Evolutionary conservation across 1,140 invertebrate genomes (phyloP), one percentile per base, ranked within the genome.

Genomic region (Apis florea): DNA sequence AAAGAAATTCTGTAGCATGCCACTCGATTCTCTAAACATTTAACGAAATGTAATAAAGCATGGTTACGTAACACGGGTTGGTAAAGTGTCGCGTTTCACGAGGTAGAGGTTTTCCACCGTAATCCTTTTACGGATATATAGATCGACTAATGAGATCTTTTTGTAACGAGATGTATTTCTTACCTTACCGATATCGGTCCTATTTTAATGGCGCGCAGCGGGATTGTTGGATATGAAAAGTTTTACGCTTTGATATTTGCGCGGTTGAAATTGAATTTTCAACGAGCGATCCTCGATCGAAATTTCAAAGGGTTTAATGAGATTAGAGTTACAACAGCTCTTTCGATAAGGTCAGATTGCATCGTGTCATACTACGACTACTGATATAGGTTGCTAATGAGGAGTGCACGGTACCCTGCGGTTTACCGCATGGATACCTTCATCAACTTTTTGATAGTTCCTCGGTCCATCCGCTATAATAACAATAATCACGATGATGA

Each of bases 371-470:
- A 17, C 71, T 78, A 79, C 75, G 51, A 79, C 75, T 59, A 71
- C 81, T 17, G 58, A 72, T 66, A 56, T 47, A 72, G 59, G 67
- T 83, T 79, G 75, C 72, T 77, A 83, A 83, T 83, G 81, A 83
- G 59, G 31, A 56, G 81, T 26, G 68, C 81, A 78, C 76, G 78
- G 76, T 83, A 83, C 76, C 51, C 53, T 79, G 81, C 61, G 81
- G 81, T 68, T 83, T 83, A 83, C 81, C 81, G 67, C 81, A 79
- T n/a, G 40, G 59, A 61, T 78, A 70, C 75, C 81, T 66, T 83
- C 81, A 59, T 67, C 81, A 79, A 64, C 51, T 70, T 78, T 83
- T 71, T 72, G 58, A 83, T 79, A 69, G 76, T 21, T 49, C 64
- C 76, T 15, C 8, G 58, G 53, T n/a, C n/a, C n/a, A 21, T 59